Evolutionary conservation across 2,888 invertebrate species (phyloP).

Genomic region (Cosmopolites sordidus): DNA sequence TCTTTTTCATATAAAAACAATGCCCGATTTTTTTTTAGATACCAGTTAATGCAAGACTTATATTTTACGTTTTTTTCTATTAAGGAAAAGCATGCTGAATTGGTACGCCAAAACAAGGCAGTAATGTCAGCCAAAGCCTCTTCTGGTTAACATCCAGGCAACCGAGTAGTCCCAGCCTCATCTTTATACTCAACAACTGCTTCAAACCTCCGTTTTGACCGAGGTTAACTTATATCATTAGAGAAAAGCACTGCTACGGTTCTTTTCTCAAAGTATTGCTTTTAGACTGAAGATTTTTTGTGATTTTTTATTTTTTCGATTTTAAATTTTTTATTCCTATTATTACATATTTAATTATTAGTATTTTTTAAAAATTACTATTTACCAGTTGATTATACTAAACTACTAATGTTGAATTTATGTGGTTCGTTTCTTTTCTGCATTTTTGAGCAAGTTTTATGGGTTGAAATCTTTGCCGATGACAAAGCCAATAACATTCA

Average conservation of each 20-base stretch:
- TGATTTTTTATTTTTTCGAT: slow-evolving; percentile 22
- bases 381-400: slow-evolving; percentile 2
- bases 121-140: slow-evolving; percentile 11
- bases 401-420: neutral
- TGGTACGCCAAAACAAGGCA: slow-evolving; percentile 87
- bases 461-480: neutral
- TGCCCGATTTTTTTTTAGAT: no score
- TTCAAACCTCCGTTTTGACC: slow-evolving; percentile 23
- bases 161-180: slow-evolving; percentile 9
- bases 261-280: slow-evolving; percentile 32
- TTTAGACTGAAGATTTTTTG: slow-evolving; percentile 36
- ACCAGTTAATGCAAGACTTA: no score
- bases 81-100: slow-evolving; percentile 87
- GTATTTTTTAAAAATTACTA: slow-evolving; percentile 14
- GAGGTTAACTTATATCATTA: slow-evolving; percentile 18
- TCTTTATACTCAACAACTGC: slow-evolving; percentile 29
- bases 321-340: slow-evolving; percentile 16
- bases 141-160: slow-evolving; percentile 10
- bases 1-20: no score
- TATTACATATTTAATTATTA: slow-evolving; percentile 12
- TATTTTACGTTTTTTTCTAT: slow-evolving; percentile 33
- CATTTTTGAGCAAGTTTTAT: neutral
- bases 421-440: neutral
- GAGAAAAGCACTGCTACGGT: slow-evolving; percentile 10
- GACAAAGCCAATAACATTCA: no score